Base-by-base conservation (phyloP, 2,888 invertebrate genomes). In the Tenthredo scrophulariae region DNA sequence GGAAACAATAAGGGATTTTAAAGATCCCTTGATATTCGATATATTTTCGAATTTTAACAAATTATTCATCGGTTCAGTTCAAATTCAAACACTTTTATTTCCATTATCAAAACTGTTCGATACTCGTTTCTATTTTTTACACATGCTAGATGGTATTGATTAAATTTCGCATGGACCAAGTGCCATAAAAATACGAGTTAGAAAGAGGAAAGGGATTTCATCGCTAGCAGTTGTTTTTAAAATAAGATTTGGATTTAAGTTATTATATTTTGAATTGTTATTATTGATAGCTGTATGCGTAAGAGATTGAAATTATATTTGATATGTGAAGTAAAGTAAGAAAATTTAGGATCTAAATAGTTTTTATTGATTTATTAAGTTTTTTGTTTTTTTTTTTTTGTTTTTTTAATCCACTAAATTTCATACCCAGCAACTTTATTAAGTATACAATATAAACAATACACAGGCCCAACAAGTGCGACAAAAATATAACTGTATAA, bases 361-460 rank as follows among this genome's bases (percentile, higher is more conserved):
- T n/a, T 77, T 50, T 77, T 33, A 50, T 26, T 74, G 7, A 26
- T 75, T 29, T 29, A 54, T 74, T 29, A 46, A 37, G 6, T 37
- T 37, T 37, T 6, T 37, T 37, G n/a, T n/a, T 37, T 37, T 7
- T 37, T 7, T 6, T 37, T 37, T 7, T 7, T 37, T 37, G 15
- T 75, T 3, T 29, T n/a, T 26, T 54, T 22, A 40, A n/a, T 22
- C 33, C 29, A 50, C 29, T 43, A 18, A 84, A 1, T 65, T 62
- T 80, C 43, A 74, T 67, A 84, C 84, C 84, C 84, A 77, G 84
- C 18, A 65, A 58, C 37, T 74, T 74, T 74, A 74, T 74, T 74
- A 9, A 43, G 72, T 74, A 74, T 74, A 43, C 40, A 43, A 74
- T 74, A 74, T 84, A 84, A 85, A 84, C 33, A 85, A 84, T 84